Base-by-base conservation (phyloP, 2,113 vertebrate genomes). In the Podarcis muralis region DNA sequence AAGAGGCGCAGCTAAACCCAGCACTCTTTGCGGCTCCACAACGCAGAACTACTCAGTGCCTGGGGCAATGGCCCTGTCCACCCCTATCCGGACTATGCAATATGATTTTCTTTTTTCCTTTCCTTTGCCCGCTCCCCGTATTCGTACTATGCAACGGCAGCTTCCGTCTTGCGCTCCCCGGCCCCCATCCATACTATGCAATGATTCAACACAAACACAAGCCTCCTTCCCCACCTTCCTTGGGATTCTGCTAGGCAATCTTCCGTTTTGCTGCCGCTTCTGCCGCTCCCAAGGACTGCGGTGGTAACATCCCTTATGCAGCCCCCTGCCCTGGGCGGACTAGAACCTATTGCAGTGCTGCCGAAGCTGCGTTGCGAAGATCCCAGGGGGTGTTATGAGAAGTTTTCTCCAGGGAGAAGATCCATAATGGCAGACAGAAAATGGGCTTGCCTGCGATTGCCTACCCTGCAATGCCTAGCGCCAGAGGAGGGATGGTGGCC, bases 1-100 rank as follows among this genome's bases (percentile, higher is more conserved):
- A 90, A 86, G 80, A 69, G 81, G 30, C 59, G 68, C 68, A 87
- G 71, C 37, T 86, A 83, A 43, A 7, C 53, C 57, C 57, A 48
- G 7, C 84, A 35, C 27, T 4, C 2, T 13, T 8, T 20, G 13
- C n/a, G 48, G 48, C 48, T 53, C 48, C 18, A 5, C 77, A 37
- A 15, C 20, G 65, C 74, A 69, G 81, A 78, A 84, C 43, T 35
- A 77, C 40, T 57, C 81, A 59, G 81, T 84, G 87, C 87, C 87
- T 88, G 87, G 81, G 87, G 74, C 48, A 78, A 53, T 69, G 87
- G 87, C 74, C 69, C 74, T 77, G 62, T 53, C 87, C 81, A 30
- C 65, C 74, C 74, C 81, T n/a, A 53, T 57, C 81, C 15, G 81
- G 81, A 78, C 82, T 88, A 84, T 83, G 74, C 87, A 76, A 35